A percentile compares a stretch with the other conserved stretches of the same genome.
phyloP scores from a whole-genome alignment of 2,888 invertebrate species.

The Omphaloscelis lunosa region DNA sequence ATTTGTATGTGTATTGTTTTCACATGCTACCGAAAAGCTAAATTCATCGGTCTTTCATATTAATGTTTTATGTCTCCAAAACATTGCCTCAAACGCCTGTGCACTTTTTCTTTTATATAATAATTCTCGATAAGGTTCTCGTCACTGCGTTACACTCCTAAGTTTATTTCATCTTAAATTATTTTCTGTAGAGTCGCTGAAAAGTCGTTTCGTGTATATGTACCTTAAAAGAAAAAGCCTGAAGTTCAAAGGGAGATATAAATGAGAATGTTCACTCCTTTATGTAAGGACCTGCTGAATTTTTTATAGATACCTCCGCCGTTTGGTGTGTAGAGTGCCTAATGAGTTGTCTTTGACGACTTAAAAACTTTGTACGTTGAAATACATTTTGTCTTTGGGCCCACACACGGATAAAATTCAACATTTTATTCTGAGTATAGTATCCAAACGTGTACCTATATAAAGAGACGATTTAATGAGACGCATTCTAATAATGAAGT shows the following conservation, averaged over 20 bases:
- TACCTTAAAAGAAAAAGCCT: constrained; percentile 79
- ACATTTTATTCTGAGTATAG: constrained; percentile 44
- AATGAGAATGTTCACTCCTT: constrained; percentile 76
- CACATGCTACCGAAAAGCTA: background rate
- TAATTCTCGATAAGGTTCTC: background rate
- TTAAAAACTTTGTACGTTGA: constrained; percentile 76
- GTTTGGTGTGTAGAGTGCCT: constrained; percentile 81
- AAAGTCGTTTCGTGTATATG: constrained; percentile 68
- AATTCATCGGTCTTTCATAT: background rate
- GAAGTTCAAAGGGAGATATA: constrained; percentile 81
- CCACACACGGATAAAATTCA: constrained; percentile 64
- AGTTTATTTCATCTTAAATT: constrained; percentile 48
- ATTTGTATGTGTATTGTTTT: background rate
- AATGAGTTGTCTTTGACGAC: constrained; percentile 82
- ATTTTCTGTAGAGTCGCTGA: constrained; percentile 57
- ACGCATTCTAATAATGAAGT: constrained; percentile 38
- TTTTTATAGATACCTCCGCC: constrained; percentile 79
- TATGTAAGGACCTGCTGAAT: constrained; percentile 78
- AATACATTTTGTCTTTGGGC: constrained; percentile 70
- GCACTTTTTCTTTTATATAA: constrained; percentile 22
- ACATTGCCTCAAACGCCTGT: background rate
- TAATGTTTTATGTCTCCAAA: background rate
- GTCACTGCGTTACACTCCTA: constrained; percentile 22
- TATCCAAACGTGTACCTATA: constrained; percentile 21
- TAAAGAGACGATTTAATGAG: constrained; percentile 24